Percentiles rank a stretch among this genome's conserved stretches.
phyloP scores from a whole-genome alignment of 2,113 vertebrate species.

The Tichodroma muraria region DNA sequence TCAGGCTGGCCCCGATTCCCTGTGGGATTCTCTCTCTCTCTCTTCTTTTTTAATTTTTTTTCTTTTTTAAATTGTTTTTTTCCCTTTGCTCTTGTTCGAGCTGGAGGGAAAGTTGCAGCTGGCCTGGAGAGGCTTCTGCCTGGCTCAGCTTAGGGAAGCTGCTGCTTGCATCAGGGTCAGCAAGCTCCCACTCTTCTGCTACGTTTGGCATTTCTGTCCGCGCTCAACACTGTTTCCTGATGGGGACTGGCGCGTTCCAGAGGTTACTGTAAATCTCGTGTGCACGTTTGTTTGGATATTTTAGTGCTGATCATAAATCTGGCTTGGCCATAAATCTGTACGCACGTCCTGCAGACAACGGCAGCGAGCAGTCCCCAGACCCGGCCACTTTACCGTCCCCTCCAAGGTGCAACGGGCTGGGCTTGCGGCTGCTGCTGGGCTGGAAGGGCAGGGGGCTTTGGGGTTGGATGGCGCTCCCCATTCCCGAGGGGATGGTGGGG shows the following conservation, averaged over 20 bases:
- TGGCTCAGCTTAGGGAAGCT: neutral
- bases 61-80: no score
- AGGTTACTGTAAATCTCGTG: neutral
- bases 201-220: neutral
- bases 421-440: rapidly evolving
- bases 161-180: neutral
- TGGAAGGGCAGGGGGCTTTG: neutral
- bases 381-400: neutral
- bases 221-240: neutral
- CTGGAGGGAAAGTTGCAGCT: neutral
- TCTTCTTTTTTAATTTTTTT: rapidly evolving
- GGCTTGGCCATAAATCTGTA: neutral
- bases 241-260: neutral
- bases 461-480: neutral
- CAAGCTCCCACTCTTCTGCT: neutral
- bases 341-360: neutral
- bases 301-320: constrained; percentile 52
- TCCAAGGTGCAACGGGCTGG: rapidly evolving
- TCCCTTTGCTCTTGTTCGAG: neutral
- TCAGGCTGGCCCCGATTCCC: neutral
- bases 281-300: neutral
- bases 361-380: neutral
- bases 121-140: neutral
- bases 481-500: neutral
- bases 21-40: neutral